These are phyloP conservation scores for Brassicogethes aeneus DNA, from an alignment of 2,888 invertebrate genomes.

Conservation along the genomic window DNA sequence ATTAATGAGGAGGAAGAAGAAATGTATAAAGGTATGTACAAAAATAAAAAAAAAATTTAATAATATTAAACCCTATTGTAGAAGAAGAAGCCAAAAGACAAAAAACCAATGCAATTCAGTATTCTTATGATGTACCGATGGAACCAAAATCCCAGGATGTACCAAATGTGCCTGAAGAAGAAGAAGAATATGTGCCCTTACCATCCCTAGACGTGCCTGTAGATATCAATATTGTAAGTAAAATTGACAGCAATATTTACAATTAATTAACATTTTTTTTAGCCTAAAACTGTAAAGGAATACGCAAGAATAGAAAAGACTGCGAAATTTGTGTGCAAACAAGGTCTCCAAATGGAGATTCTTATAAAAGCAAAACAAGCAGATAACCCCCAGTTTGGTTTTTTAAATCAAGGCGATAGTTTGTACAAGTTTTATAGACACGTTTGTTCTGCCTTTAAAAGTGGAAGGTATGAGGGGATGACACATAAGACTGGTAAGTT, in stretches of 20 bases:
- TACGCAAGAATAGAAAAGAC: slow-evolving; percentile 95
- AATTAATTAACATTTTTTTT: slow-evolving; percentile 15
- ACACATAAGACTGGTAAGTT: slow-evolving; percentile 31
- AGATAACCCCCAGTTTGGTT: slow-evolving; percentile 87
- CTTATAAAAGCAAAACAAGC: slow-evolving; percentile 95
- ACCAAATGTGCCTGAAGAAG: slow-evolving; percentile 45
- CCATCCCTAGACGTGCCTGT: slow-evolving; percentile 66
- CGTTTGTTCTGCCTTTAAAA: slow-evolving; percentile 58
- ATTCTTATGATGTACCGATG: slow-evolving; percentile 57
- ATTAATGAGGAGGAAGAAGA: slow-evolving; percentile 83
- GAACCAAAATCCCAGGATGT: slow-evolving; percentile 41
- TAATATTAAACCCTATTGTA: slow-evolving; percentile 42
- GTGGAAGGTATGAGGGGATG: slow-evolving; percentile 48
- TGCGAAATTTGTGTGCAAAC: slow-evolving; percentile 75
- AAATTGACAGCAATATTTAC: slow-evolving; percentile 5
- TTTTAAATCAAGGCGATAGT: slow-evolving; percentile 76
- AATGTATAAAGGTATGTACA: slow-evolving; percentile 82
- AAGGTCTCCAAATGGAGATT: slow-evolving; percentile 98
- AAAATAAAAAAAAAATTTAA: no score
- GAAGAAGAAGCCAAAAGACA: slow-evolving; percentile 89
- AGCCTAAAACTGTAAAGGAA: slow-evolving; percentile 82
- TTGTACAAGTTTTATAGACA: slow-evolving; percentile 87
- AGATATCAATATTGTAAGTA: slow-evolving; percentile 60
- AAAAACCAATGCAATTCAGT: slow-evolving; percentile 64
- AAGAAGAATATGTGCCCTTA: slow-evolving; percentile 68